These are phyloP conservation scores for Lasioglossum zephyrum DNA, from an alignment of 2,888 invertebrate genomes.

Conservation along the genomic window DNA sequence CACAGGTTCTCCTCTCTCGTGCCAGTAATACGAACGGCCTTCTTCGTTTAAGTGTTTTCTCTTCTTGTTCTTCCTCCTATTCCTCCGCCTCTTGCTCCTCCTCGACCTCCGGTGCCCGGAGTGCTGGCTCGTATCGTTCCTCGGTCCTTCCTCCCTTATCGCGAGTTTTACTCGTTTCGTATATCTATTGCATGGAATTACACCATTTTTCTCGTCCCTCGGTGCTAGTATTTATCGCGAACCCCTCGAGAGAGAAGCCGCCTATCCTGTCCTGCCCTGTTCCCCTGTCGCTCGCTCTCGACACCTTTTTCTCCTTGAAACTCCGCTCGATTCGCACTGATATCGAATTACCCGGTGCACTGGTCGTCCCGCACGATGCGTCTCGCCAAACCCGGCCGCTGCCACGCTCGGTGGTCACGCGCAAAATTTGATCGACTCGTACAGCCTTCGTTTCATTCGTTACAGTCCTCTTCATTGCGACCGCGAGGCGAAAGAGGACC, in stretches of 20 bases:
- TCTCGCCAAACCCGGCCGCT: background rate
- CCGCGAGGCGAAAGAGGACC: background rate
- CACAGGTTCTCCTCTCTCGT: constrained; percentile 49
- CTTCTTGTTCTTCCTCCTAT: constrained; percentile 45
- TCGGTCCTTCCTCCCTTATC: constrained; percentile 27
- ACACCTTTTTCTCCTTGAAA: background rate
- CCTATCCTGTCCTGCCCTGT: background rate
- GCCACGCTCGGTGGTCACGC: constrained; percentile 10
- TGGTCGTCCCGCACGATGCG: background rate
- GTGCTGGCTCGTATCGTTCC: constrained; percentile 24
- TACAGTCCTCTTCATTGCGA: background rate
- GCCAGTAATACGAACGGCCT: constrained; percentile 46
- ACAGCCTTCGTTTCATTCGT: background rate
- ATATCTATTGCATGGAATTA: constrained; percentile 9
- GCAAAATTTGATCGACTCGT: background rate
- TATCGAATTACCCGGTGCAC: constrained; percentile 11
- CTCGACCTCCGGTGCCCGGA: constrained; percentile 13
- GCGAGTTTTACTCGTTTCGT: constrained; percentile 26
- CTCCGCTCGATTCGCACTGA: constrained; percentile 21
- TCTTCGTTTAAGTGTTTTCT: constrained; percentile 56
- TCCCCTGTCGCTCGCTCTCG: background rate
- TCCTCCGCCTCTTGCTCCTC: constrained; percentile 6
- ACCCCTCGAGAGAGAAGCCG: background rate
- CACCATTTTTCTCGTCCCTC: background rate
- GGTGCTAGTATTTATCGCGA: background rate